These are phyloP conservation scores for Coturnix japonica DNA, from an alignment of 2,113 vertebrate species.

Conservation along the genomic window DNA sequence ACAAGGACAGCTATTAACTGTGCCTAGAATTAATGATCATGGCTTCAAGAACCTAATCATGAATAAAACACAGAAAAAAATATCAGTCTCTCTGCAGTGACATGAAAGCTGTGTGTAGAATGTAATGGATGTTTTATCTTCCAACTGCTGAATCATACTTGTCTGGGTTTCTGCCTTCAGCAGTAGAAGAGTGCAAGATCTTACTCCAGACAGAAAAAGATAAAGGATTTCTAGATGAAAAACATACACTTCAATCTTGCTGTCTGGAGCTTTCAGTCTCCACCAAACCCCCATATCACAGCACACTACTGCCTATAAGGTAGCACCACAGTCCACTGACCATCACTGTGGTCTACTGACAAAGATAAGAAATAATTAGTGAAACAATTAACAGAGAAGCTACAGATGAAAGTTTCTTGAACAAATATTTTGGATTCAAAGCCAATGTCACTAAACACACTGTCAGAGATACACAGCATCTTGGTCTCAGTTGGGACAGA, in stretches of 20 bases:
- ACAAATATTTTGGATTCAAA: background rate
- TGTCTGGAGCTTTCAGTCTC: background rate
- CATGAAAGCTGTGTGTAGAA: background rate
- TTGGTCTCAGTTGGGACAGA: too few relatives aligned
- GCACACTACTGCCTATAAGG: background rate
- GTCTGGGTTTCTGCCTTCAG: background rate
- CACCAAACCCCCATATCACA: background rate
- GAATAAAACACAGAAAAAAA: background rate
- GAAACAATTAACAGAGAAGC: background rate
- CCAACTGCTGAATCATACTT: background rate
- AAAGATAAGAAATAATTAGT: background rate
- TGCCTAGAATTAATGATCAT: background rate
- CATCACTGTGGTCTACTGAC: background rate
- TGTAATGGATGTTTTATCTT: background rate
- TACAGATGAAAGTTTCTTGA: background rate
- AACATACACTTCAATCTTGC: background rate
- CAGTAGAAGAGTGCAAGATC: background rate
- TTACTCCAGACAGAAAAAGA: background rate
- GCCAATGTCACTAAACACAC: accelerated
- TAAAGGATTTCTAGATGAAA: background rate
- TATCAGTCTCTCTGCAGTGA: background rate
- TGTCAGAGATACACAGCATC: background rate
- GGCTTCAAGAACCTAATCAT: background rate
- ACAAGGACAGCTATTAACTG: background rate
- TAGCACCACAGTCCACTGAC: accelerated